Evolutionary conservation across 2,113 vertebrate species (phyloP), one percentile per base, ranked within the genome.

Genomic region (Grammomys dolichurus): DNA sequence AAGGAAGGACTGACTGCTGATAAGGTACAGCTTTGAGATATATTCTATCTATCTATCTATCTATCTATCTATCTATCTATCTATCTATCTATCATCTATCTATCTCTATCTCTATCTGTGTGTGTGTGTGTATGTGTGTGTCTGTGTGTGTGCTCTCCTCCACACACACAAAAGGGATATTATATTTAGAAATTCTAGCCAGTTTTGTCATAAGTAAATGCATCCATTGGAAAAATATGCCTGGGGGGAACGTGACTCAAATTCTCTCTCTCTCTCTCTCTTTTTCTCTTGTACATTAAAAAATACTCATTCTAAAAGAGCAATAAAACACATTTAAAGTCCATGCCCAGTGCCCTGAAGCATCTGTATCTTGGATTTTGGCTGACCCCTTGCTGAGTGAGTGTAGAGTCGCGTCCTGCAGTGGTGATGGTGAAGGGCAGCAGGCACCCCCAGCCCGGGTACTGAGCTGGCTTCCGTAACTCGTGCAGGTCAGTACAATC

Each of bases 151-250:
- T 58, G 58, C 67, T 69, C 31, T 69, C 31, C 13, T 33, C 33
- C 65, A 26, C 10, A 94, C n/a, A 84, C 77, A 72, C 60, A 78
- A 87, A 93, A 67, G 13, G 5, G 22, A 70, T 76, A n/a, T 82
- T 90, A 43, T 60, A 63, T 89, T 97, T 94, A 56, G 70, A 90
- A 90, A 24, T 51, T 88, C 33, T 48, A 80, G 54, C 51, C 46
- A 80, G 12, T 90, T 96, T 94, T 93, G 72, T 92, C 56, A 51
- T 80, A 65, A 58, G 75, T 94, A 75, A 81, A 87, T 77, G 77
- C 91, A 60, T 63, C 26, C 22, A 31, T 90, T 48, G 48, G 88
- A 22, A 90, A 80, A 96, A 63, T 73, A 92, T 28, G 63, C 80
- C 87, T 91, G 56, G 77, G 40, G 46, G 78, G 73, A 2, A 40